Base-by-base conservation (phyloP, 2,113 vertebrate genomes). In the Vombatus ursinus region DNA sequence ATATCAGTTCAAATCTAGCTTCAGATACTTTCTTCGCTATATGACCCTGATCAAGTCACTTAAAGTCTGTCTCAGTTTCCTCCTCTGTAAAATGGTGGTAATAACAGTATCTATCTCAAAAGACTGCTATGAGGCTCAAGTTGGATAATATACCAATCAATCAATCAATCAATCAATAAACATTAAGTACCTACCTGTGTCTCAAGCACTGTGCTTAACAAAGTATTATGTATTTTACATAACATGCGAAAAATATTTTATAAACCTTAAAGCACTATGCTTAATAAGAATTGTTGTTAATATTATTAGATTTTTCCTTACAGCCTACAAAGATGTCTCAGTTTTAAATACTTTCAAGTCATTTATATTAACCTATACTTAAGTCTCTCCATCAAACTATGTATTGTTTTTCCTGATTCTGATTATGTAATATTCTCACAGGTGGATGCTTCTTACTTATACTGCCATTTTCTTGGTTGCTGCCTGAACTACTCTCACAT, bases 391-490 rank as follows among this genome's bases (percentile, higher is more conserved):
- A 91, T 89, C 11, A 97, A n/a, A 94, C 47, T 77, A 37, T 51
- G 26, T 12, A 91, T 90, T 48, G 93, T 49, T 84, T 51, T 28
- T 22, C 6, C 68, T 52, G 77, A 50, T 23, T 95, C 24, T 96
- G 48, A 52, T 92, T 96, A 91, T 52, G 57, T 94, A 94, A 93
- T 89, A 93, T 52, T 93, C 24, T 96, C 89, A n/a, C 5, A n/a
- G 68, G 68, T 0, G 12, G 53, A 90, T 92, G 68, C 19, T 16
- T 50, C 24, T 94, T 91, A 54, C 84, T 97, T 53, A 52, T 84
- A 84, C 11, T 68, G 10, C 0, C 31, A 37, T 37, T 51, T 51
- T 94, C n/a, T 94, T 95, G 53, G 54, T 89, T 16, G 53, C 90
- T 89, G 91, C n/a, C 57, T 91, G 44, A 2, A 93, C 44, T 22